phyloP scores from a whole-genome alignment of 1,140 invertebrate species.

The Drosophila persimilis region DNA sequence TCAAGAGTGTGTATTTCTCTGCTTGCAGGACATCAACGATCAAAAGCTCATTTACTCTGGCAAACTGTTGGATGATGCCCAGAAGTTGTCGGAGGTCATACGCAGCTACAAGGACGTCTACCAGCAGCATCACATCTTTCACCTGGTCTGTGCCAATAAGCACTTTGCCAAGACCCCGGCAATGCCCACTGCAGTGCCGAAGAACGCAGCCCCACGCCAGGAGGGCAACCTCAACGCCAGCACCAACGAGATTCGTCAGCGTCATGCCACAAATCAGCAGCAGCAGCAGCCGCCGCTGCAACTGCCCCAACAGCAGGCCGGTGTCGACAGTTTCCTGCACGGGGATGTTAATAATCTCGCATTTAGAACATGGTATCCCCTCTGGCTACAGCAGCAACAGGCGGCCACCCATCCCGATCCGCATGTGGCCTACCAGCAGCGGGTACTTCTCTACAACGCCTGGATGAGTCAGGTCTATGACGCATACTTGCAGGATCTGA shows the following conservation, averaged over 20 bases:
- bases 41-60: conserved; percentile 96
- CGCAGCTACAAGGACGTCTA: conserved; percentile 87
- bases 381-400: conserved; percentile 4
- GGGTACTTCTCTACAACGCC: conserved; percentile 67
- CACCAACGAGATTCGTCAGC: conserved; percentile 82
- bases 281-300: conserved; percentile 1
- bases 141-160: conserved; percentile 89
- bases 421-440: conserved; percentile 50
- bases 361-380: too few species aligned
- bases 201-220: conserved; percentile 20
- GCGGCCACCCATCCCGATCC: conserved; percentile 3
- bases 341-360: too few species aligned
- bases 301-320: background rate
- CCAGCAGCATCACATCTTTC: conserved; percentile 90
- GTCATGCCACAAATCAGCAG: conserved; percentile 54
- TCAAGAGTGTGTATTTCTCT: background rate
- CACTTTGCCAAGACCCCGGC: conserved; percentile 60
- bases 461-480: conserved; percentile 94
- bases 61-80: conserved; percentile 90
- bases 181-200: conserved; percentile 52
- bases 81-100: conserved; percentile 91
- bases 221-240: conserved; percentile 18
- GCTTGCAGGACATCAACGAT: conserved; percentile 86
- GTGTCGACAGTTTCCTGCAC: background rate
- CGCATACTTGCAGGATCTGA: conserved; percentile 93